Conservation (phyloP, 2,888 invertebrate species). For the Nomada ruficornis region DNA sequence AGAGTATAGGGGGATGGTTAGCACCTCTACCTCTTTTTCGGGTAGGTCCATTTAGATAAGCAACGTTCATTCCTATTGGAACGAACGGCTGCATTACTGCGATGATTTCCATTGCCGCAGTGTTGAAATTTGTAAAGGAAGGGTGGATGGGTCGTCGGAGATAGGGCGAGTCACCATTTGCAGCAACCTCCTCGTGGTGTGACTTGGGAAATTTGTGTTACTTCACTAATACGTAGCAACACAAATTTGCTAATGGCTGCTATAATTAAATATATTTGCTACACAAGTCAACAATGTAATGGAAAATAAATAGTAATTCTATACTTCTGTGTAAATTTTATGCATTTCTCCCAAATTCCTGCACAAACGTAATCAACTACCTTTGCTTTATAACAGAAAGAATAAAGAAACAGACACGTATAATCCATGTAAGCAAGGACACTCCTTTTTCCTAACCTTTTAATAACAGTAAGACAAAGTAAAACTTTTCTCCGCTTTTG, state of each 20-base stretch:
- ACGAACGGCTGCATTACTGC: not conserved
- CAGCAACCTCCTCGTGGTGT: conserved; percentile 65
- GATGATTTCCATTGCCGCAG: conserved; percentile 1
- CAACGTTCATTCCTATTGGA: not conserved
- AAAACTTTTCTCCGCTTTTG: too few species aligned
- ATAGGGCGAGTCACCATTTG: conserved; percentile 57
- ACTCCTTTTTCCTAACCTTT: too few species aligned
- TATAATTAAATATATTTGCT: not conserved
- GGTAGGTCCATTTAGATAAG: conserved; percentile 16
- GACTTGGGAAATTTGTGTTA: conserved; percentile 58
- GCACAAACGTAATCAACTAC: too few species aligned
- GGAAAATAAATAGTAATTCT: too few species aligned
- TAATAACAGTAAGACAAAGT: too few species aligned
- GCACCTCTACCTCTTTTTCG: conserved; percentile 24
- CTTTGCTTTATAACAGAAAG: too few species aligned
- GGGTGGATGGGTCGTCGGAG: conserved; percentile 50
- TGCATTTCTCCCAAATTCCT: too few species aligned
- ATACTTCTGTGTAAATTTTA: not conserved
- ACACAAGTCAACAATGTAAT: too few species aligned
- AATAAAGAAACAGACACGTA: too few species aligned
- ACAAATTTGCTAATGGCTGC: conserved; percentile 57
- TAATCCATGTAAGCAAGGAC: too few species aligned
- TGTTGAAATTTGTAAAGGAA: conserved; percentile 22
- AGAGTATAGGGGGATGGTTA: conserved; percentile 11
- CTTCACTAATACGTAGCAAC: not conserved